Conservation (phyloP, 1,140 invertebrate species). For the Potamilus streckersoni region DNA sequence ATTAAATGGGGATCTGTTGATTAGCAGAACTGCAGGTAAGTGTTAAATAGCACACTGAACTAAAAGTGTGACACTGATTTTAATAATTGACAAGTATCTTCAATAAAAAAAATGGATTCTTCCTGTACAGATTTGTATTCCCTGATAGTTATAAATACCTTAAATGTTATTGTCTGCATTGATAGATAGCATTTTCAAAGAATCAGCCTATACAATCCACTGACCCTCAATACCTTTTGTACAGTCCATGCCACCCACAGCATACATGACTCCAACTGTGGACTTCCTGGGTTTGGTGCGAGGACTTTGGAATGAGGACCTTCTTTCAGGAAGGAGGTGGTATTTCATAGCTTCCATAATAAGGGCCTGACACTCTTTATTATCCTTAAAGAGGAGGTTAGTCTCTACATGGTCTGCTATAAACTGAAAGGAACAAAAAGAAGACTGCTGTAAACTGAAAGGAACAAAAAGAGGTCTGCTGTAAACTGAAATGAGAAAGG, state of each 20-base stretch:
- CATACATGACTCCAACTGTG: slow-evolving; percentile 86
- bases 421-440: slow-evolving; percentile 72
- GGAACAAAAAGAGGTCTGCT: slow-evolving; percentile 72
- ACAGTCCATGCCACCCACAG: slow-evolving; percentile 92
- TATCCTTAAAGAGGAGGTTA: slow-evolving; percentile 75
- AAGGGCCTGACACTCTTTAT: slow-evolving; percentile 82
- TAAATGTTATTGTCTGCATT: too few relatives aligned
- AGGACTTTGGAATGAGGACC: slow-evolving; percentile 79
- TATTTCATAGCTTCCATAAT: slow-evolving; percentile 95
- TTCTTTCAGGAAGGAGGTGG: slow-evolving; percentile 87
- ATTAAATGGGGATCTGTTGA: too few relatives aligned
- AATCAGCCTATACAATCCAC: background rate
- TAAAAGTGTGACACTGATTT: too few relatives aligned
- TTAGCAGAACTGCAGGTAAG: too few relatives aligned
- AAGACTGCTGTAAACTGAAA: too few relatives aligned
- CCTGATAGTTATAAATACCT: too few relatives aligned
- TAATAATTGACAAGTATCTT: too few relatives aligned
- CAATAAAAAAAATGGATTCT: too few relatives aligned
- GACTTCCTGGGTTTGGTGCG: slow-evolving; percentile 90
- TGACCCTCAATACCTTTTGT: slow-evolving; percentile 75
- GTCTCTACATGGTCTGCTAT: slow-evolving; percentile 87
- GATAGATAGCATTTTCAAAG: background rate
- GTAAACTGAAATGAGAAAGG: slow-evolving; percentile 54
- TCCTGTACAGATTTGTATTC: too few relatives aligned
- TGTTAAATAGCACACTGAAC: too few relatives aligned